A percentile compares a stretch with the other conserved stretches of the same genome.
phyloP scores from a whole-genome alignment of 2,113 vertebrate species.

The Collichthys lucidus region DNA sequence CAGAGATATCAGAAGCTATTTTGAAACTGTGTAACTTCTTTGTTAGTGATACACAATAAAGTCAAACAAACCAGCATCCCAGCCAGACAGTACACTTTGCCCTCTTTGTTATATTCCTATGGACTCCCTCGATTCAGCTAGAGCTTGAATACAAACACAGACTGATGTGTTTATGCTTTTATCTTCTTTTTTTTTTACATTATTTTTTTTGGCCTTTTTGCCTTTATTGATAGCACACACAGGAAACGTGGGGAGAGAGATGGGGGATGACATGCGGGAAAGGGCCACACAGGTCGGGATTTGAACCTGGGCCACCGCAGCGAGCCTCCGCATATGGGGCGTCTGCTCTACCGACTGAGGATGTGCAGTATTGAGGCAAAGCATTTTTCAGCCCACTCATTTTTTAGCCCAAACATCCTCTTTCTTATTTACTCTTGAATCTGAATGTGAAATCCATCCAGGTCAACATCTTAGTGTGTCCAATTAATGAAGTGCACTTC shows the following conservation, averaged over 20 bases:
- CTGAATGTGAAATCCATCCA: background rate
- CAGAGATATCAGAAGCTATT: slow-evolving; percentile 11
- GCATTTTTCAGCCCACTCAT: background rate
- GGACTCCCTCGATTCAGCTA: background rate
- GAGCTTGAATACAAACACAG: background rate
- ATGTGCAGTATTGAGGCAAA: slow-evolving; percentile 4
- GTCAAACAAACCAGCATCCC: background rate
- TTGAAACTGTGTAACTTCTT: background rate
- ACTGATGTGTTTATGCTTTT: slow-evolving; percentile 22
- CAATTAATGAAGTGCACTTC: background rate
- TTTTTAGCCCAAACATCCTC: background rate
- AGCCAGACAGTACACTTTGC: background rate
- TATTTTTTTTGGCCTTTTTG: no score
- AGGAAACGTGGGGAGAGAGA: no score
- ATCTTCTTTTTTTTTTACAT: background rate
- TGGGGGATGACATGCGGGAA: no score
- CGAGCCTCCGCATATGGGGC: no score
- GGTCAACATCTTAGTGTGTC: background rate
- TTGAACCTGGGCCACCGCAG: no score
- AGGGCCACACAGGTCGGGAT: no score
- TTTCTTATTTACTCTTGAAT: background rate
- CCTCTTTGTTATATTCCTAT: background rate
- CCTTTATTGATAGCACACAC: no score
- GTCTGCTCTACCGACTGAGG: background rate
- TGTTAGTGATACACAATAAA: background rate